Base-by-base conservation (phyloP, 2,888 invertebrate species). In the Caenorhabditis sp. region DNA sequence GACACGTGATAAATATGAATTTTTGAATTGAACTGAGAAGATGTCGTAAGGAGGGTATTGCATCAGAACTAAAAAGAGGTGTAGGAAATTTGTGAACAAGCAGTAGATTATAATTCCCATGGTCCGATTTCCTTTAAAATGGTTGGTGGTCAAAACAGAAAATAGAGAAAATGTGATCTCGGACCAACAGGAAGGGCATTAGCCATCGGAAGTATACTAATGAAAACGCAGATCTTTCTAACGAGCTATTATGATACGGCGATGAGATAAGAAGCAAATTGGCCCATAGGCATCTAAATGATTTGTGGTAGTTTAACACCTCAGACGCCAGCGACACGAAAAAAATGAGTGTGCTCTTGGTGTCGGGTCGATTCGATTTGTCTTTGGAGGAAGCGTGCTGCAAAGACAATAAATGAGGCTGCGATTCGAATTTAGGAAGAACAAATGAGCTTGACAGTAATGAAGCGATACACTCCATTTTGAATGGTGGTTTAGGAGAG, bases 251-350 rank as follows among this genome's bases (percentile, higher is more conserved):
- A 76, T 76, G 76, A 76, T 67, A 76, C 67, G 67, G 55, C 60
- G 51, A 76, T 76, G 76, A 67, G 76, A 76, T 76, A 76, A 76
- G 76, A 28, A 28, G 67, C 76, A 61, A 76, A 76, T 76, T 76
- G 76, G 76, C 76, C 67, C 67, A 76, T 76, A 76, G 74, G 50
- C 76, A 67, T 67, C 55, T 15, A 37, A 44, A 67, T 76, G 76
- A 76, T 76, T 76, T 76, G 76, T 76, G 76, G 76, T 67, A 76
- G 76, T 76, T 76, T 76, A 76, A 76, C 76, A 67, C 76, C 67
- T 74, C 65, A 65, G 74, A 65, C 56, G 24, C 47, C 50, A 28
- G 26, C 37, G 32, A 20, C 47, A 26, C 62, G 44, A 40, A 60
- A 58, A 65, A 60, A 74, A 67, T 26, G 55, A 67, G 44, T 15